Base-by-base conservation (phyloP, 1,140 invertebrate genomes). In the Drosophila funebris region DNA sequence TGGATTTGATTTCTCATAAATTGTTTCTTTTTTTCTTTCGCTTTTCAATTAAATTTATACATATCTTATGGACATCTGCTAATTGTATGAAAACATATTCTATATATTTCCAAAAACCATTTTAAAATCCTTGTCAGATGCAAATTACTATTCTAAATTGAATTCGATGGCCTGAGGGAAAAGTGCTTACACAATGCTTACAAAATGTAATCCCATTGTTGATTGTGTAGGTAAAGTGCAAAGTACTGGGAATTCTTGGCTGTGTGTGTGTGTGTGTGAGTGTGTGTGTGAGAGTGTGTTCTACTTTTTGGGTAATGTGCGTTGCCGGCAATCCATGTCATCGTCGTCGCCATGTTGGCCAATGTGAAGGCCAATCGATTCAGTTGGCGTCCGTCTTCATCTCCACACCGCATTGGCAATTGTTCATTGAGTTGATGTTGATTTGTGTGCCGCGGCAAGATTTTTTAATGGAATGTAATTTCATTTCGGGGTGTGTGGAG, bases 391-490 rank as follows among this genome's bases (percentile, higher is more conserved):
- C 33, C 41, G 39, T 24, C 29, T 68, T 18, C 22, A 39, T 43
- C 44, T 43, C 4, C 14, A 14, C 39, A 9, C 11, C 2, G 46
- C 56, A 52, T 13, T 67, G 82, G 62, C 82, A 81, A 85, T 85
- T 85, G 81, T 78, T 87, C 81, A 87, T 87, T 85, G 82, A 78
- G 81, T 75, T 85, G 81, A 78, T 85, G 82, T 87, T 85, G 82
- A 85, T 87, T 85, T 85, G 81, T 87, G 74, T 62, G 78, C 58
- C 70, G 66, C 82, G 69, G 77, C 81, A 87, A 82, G 81, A 87
- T 75, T 85, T 85, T 85, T 85, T 81, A 85, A 85, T 85, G 81
- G 81, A 85, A 85, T 85, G 78, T 75, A 87, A 81, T 87, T 85
- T 85, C 71, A 71, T 66, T 75, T 60, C 7, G 20, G 68, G 37